Percentiles rank a stretch among this genome's conserved stretches.
phyloP scores from a whole-genome alignment of 2,888 invertebrate species.

The Ischnus inquisitorius region DNA sequence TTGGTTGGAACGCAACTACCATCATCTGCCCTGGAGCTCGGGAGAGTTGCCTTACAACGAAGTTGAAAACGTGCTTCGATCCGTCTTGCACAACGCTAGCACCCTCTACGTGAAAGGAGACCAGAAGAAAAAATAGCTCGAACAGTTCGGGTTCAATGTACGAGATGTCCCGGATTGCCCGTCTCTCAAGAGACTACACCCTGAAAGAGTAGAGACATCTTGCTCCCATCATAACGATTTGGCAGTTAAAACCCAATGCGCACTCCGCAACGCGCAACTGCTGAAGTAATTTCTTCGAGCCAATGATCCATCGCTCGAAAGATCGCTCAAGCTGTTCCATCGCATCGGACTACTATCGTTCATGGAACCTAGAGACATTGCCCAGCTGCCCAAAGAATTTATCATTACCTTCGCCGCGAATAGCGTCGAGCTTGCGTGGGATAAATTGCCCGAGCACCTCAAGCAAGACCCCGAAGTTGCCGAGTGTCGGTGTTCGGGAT shows the following conservation, averaged over 20 bases:
- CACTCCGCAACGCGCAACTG: slow-evolving; percentile 10
- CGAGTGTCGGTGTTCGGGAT: too few species aligned
- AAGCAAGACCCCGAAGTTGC: slow-evolving; percentile 28
- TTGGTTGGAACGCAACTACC: slow-evolving; percentile 30
- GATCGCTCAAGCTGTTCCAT: too few species aligned
- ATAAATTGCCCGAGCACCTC: slow-evolving; percentile 13
- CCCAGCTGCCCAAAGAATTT: slow-evolving; percentile 18
- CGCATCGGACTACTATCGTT: background rate
- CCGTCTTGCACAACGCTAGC: background rate
- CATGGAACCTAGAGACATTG: slow-evolving; percentile 28
- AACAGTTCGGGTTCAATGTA: background rate
- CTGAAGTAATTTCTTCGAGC: background rate
- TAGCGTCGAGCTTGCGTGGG: slow-evolving; percentile 9
- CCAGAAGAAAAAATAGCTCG: background rate
- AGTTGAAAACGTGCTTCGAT: slow-evolving; percentile 11
- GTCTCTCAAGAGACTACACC: background rate
- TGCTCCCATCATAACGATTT: slow-evolving; percentile 6
- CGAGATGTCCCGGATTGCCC: background rate
- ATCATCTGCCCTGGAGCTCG: slow-evolving; percentile 12
- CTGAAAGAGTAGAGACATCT: background rate
- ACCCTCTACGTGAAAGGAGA: background rate
- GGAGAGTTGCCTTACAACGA: slow-evolving; percentile 10
- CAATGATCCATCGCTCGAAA: background rate
- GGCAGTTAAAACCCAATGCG: background rate
- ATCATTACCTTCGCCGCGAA: background rate